phyloP scores from a whole-genome alignment of 2,888 invertebrate genomes.

The Sympetrum striolatum region DNA sequence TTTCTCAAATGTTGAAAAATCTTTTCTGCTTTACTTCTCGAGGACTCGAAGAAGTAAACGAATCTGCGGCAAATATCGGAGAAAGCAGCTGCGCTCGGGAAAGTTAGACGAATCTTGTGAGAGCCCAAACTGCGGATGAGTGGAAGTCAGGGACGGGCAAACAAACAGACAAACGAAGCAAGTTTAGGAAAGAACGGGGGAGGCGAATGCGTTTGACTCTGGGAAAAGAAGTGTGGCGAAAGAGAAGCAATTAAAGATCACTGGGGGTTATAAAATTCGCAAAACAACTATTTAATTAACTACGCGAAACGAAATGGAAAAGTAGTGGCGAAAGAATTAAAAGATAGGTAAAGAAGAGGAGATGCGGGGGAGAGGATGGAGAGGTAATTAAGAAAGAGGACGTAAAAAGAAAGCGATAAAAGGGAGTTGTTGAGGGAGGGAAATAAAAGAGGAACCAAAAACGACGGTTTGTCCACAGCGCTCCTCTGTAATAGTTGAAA shows the following conservation, averaged over 20 bases:
- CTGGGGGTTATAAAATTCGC: too few species aligned
- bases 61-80: neutral
- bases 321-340: neutral
- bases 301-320: too few species aligned
- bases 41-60: neutral
- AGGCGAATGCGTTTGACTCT: neutral
- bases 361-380: neutral
- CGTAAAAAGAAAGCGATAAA: neutral
- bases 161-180: neutral
- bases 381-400: neutral
- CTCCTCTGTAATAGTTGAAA: too few species aligned
- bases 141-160: neutral
- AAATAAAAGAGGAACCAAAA: neutral
- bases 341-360: neutral
- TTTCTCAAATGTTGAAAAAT: too few species aligned
- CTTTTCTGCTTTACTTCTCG: too few species aligned
- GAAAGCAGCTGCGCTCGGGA: neutral
- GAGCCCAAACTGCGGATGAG: neutral
- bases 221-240: neutral
- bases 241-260: neutral
- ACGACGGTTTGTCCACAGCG: neutral
- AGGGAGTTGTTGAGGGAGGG: neutral
- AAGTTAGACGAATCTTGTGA: too few species aligned
- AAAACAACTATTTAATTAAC: too few species aligned
- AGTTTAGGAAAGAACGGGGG: neutral